Evolutionary conservation across 2,888 invertebrate genomes (phyloP).

Genomic region (Argynnis bischoffii): DNA sequence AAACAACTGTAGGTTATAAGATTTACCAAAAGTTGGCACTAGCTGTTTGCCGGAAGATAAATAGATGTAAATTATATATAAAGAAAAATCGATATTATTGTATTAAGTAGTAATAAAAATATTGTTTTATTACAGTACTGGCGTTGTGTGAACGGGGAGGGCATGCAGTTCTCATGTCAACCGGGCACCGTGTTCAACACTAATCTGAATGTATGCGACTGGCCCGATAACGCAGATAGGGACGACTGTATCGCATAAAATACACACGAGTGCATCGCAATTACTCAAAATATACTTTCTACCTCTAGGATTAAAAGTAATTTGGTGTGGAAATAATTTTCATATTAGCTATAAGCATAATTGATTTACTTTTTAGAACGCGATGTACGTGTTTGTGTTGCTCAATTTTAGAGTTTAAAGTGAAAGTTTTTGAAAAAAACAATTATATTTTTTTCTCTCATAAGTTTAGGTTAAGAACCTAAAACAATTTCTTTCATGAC

Average conservation of each 20-base stretch:
- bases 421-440: constrained; percentile 27
- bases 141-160: constrained; percentile 91
- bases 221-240: constrained; percentile 88
- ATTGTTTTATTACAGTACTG: constrained; percentile 84
- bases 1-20: too few species aligned
- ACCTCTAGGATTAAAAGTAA: too few species aligned
- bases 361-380: neutral
- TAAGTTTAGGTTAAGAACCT: constrained; percentile 27
- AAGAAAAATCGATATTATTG: too few species aligned
- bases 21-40: too few species aligned
- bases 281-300: too few species aligned
- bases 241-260: constrained; percentile 71
- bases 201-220: constrained; percentile 88
- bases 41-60: too few species aligned
- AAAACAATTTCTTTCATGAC: constrained; percentile 41
- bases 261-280: neutral
- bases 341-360: neutral
- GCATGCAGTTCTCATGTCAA: constrained; percentile 87
- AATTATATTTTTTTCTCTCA: constrained; percentile 12
- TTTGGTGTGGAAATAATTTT: too few species aligned
- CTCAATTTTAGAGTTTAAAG: constrained; percentile 7
- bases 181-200: constrained; percentile 89
- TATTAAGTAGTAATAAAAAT: neutral
- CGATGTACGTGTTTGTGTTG: constrained; percentile 19
- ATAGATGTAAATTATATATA: too few species aligned